phyloP scores from a whole-genome alignment of 2,797 vertebrate genomes.

The Anguilla anguilla region DNA sequence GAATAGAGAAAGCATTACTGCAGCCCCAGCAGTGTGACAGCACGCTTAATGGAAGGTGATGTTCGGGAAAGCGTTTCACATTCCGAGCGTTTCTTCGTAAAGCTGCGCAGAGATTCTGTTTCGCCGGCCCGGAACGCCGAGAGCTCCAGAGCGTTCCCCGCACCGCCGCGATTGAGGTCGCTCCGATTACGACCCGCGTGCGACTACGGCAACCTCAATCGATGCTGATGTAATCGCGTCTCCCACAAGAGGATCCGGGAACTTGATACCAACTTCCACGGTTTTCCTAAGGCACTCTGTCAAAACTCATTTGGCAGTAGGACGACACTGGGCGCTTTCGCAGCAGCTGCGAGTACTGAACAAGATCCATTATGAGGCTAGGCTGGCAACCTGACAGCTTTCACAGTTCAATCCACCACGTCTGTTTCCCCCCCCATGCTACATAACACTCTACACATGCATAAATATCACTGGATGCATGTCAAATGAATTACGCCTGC shows the following conservation, averaged over 20 bases:
- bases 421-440: neutral
- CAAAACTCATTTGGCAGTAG: conserved; percentile 10
- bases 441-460: neutral
- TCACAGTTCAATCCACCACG: neutral
- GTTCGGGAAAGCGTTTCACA: neutral
- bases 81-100: conserved; percentile 8
- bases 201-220: conserved; percentile 39
- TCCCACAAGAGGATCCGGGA: conserved; percentile 8
- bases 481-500: neutral
- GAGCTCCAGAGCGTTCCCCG: neutral
- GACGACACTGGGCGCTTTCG: neutral
- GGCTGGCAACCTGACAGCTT: neutral
- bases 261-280: conserved; percentile 10
- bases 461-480: neutral
- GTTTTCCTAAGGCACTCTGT: conserved; percentile 21
- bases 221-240: conserved; percentile 35
- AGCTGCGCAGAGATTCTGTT: neutral
- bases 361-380: neutral
- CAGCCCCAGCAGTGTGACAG: neutral
- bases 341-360: neutral
- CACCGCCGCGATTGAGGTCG: conserved; percentile 15
- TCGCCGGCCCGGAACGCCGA: neutral
- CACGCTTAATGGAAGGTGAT: neutral
- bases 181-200: conserved; percentile 17
- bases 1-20: neutral